These are phyloP conservation scores for Ochotona curzoniae DNA, from an alignment of 2,113 vertebrate genomes.

Conservation along the genomic window DNA sequence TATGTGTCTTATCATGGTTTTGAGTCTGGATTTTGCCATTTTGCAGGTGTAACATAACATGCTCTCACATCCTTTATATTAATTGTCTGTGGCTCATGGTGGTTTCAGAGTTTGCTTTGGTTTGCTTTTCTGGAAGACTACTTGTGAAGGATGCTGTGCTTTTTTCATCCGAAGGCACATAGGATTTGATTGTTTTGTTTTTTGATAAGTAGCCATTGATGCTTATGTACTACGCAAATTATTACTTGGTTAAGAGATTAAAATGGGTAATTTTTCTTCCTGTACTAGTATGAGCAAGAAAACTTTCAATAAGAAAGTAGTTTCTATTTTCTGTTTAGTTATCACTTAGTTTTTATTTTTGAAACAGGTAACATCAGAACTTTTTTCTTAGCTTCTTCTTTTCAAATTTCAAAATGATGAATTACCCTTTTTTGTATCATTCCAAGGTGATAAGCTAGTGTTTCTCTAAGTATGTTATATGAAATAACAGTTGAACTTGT, in stretches of 20 bases:
- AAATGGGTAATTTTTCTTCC: background rate
- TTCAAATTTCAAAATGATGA: slow-evolving; percentile 42
- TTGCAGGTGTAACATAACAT: background rate
- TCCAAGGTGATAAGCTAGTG: background rate
- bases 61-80: background rate
- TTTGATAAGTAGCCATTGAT: background rate
- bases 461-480: background rate
- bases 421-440: slow-evolving; percentile 2
- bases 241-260: background rate
- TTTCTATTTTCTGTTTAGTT: background rate
- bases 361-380: background rate
- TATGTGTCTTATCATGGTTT: background rate
- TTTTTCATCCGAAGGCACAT: background rate
- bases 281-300: background rate
- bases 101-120: background rate
- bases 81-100: background rate
- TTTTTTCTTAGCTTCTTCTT: background rate
- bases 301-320: background rate
- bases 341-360: background rate
- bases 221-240: background rate
- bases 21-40: background rate
- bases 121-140: background rate
- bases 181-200: background rate
- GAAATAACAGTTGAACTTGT: background rate
- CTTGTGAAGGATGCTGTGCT: background rate